Evolutionary conservation across 2,113 vertebrate species (phyloP), one percentile per base, ranked within the genome.

Genomic region (Xiphophorus couchianus): DNA sequence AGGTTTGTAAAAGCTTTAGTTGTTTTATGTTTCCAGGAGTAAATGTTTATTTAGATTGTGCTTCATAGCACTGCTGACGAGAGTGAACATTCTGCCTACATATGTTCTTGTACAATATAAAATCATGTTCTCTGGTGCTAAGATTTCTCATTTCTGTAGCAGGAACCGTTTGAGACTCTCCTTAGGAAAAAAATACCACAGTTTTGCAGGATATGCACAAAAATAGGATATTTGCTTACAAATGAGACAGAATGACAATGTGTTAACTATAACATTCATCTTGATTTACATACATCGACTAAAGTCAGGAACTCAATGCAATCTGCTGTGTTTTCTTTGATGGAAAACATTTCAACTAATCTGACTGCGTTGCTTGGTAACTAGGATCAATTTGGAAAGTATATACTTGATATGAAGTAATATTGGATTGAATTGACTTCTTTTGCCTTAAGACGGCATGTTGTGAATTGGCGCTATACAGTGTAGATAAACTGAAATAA

Each of bases 1-100:
- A 71, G 71, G 13, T 17, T 67, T 73, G 71, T 71, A 82, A 76
- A 65, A 35, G 30, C 25, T 58, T 11, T 58, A 35, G 63, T n/a
- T 39, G 12, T 67, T 39, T 67, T 62, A 30, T 35, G 33, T 66
- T 66, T 66, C 37, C n/a, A 25, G 22, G 2, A 71, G 29, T 76
- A 39, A 74, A 17, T 66, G 28, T 73, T 19, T 33, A 17, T 65
- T 30, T 35, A 33, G 22, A 28, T 39, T 25, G 15, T 19, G 58
- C n/a, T 33, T 44, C 29, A 30, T 29, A 31, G 58, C 65, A 13
- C 39, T 0, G 15, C 22, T 62, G 66, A 63, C 58, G 61, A 19
- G 19, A 58, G 39, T 14, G 64, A 58, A 66, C 39, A n/a, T 44
- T 78, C 62, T 64, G 11, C 27, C 29, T 67, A 42, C 72, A 39